Percentiles rank a stretch among this genome's conserved stretches.
phyloP scores from a whole-genome alignment of 2,888 invertebrate genomes.

The Drosophila lacicola region DNA sequence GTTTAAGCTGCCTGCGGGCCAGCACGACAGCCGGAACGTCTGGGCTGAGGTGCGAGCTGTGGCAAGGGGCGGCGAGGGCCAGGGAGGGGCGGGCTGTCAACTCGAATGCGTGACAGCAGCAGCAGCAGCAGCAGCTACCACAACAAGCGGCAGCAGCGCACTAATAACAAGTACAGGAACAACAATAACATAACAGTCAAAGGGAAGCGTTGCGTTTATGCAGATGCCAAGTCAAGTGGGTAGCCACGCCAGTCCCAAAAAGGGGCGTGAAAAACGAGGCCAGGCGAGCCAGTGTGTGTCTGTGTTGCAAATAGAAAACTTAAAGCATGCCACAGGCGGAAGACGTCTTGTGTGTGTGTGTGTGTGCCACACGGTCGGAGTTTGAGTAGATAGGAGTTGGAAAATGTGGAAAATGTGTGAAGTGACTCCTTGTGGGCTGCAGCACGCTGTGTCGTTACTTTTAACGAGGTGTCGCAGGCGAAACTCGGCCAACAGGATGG shows the following conservation, averaged over 20 bases:
- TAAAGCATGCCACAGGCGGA: conserved; percentile 41
- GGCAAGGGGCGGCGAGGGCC: not conserved
- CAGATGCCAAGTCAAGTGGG: conserved; percentile 77
- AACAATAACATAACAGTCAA: conserved; percentile 34
- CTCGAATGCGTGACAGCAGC: conserved; percentile 56
- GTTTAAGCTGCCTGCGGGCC: conserved; percentile 43
- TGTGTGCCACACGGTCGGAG: not conserved
- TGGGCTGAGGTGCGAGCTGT: not conserved
- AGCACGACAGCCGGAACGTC: not conserved
- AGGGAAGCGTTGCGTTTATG: conserved; percentile 68
- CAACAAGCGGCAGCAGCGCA: conserved; percentile 16
- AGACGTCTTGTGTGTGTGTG: conserved; percentile 7
- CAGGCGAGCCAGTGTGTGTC: conserved; percentile 34
- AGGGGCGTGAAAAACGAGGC: conserved; percentile 64
- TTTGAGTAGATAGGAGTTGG: conserved; percentile 25
- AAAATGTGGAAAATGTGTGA: conserved; percentile 39
- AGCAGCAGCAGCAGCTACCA: conserved; percentile 19
- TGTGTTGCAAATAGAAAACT: conserved; percentile 54
- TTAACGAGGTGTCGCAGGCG: conserved; percentile 78
- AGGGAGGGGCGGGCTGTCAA: conserved; percentile 33
- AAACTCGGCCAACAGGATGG: conserved; percentile 63
- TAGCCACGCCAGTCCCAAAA: conserved; percentile 35
- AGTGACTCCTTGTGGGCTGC: conserved; percentile 35
- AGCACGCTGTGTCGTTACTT: conserved; percentile 74
- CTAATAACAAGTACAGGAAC: conserved; percentile 41